Conservation (phyloP, 2,888 invertebrate genomes). For the Lithosia quadra region DNA sequence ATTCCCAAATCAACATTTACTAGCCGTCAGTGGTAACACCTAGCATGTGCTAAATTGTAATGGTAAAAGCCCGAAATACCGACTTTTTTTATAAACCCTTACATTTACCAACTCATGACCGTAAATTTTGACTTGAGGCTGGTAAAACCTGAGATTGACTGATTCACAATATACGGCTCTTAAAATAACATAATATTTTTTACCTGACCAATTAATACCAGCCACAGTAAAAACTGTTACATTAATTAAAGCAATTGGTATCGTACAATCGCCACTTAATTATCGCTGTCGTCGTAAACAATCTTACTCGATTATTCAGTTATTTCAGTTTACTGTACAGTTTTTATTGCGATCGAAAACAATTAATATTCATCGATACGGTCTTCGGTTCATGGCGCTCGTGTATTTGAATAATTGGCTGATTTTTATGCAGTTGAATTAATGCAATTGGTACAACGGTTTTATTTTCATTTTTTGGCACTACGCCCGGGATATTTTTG, state of each 20-base stretch:
- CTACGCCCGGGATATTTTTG: conserved; percentile 55
- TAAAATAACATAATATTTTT: too few species aligned
- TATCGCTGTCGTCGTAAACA: conserved; percentile 41
- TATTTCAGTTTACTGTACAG: conserved; percentile 59
- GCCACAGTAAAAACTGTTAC: not conserved
- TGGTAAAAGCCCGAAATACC: too few species aligned
- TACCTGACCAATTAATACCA: too few species aligned
- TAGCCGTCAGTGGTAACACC: too few species aligned
- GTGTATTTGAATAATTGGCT: conserved; percentile 85
- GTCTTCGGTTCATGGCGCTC: conserved; percentile 75
- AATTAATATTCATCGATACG: conserved; percentile 84
- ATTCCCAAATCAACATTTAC: too few species aligned
- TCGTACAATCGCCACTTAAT: conserved; percentile 49
- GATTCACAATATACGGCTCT: too few species aligned
- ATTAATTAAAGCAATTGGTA: conserved; percentile 12
- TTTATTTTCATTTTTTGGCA: conserved; percentile 69
- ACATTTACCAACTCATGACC: too few species aligned
- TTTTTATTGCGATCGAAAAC: conserved; percentile 71
- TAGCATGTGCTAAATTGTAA: too few species aligned
- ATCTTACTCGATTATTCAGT: conserved; percentile 60
- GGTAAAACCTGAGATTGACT: too few species aligned
- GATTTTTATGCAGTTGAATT: conserved; percentile 86
- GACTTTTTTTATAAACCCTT: too few species aligned
- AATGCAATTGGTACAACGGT: conserved; percentile 81
- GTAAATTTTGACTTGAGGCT: too few species aligned